phyloP scores from a whole-genome alignment of 2,888 invertebrate genomes.

The Lissocephala sabroskyi region DNA sequence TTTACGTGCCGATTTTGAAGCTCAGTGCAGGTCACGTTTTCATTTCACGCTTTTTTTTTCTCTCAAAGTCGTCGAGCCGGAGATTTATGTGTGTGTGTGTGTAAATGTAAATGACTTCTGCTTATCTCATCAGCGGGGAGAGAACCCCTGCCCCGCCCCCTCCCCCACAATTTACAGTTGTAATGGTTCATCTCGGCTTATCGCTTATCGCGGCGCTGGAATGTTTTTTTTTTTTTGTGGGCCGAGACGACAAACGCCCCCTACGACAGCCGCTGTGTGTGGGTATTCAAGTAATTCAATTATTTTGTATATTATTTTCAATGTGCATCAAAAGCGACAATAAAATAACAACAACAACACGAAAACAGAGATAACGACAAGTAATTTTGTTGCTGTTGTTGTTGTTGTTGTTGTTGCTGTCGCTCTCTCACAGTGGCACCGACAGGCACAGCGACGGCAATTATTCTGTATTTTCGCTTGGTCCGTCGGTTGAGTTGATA shows the following conservation, averaged over 20 bases:
- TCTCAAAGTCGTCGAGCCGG: too few species aligned
- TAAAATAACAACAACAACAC: slow-evolving; percentile 44
- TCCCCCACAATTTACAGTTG: too few species aligned
- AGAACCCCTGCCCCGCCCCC: too few species aligned
- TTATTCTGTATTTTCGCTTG: slow-evolving; percentile 5
- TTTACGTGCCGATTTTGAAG: slow-evolving; percentile 66
- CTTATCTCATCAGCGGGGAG: too few species aligned
- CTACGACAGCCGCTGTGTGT: slow-evolving; percentile 2
- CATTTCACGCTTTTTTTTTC: slow-evolving; percentile 41
- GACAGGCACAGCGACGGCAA: slow-evolving; percentile 52
- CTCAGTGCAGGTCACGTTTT: slow-evolving; percentile 67
- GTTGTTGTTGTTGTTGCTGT: slow-evolving; percentile 26
- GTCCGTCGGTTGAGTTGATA: slow-evolving; percentile 8
- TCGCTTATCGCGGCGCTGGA: too few species aligned
- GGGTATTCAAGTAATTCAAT: slow-evolving; percentile 54
- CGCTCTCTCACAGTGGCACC: slow-evolving; percentile 56
- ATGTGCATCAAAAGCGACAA: slow-evolving; percentile 58
- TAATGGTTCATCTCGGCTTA: too few species aligned
- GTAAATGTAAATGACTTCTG: slow-evolving; percentile 1
- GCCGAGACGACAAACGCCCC: slow-evolving; percentile 12
- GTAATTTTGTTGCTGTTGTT: slow-evolving; percentile 35
- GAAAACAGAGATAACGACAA: not conserved
- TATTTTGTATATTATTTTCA: slow-evolving; percentile 63
- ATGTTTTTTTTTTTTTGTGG: not conserved
- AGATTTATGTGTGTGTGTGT: too few species aligned